Conservation (phyloP, 2,797 vertebrate species). For the Nothura maculosa region DNA sequence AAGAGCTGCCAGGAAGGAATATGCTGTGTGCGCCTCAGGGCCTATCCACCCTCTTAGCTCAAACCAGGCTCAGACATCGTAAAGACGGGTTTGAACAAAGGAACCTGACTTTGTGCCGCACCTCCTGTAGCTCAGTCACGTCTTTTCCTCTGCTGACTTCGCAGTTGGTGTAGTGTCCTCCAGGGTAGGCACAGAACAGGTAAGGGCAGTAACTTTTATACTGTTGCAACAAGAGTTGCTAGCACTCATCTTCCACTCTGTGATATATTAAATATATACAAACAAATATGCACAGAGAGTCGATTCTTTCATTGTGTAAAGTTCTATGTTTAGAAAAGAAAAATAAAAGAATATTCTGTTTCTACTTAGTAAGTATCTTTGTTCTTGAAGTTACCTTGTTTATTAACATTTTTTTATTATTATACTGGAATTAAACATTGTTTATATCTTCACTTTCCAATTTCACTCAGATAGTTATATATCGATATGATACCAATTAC, state of each 20-base stretch:
- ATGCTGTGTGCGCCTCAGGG: not conserved
- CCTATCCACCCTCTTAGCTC: accelerated
- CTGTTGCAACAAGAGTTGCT: not conserved
- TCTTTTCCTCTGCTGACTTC: accelerated
- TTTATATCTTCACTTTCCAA: not conserved
- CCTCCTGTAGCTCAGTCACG: not conserved
- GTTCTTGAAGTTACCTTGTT: not conserved
- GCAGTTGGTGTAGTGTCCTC: not conserved
- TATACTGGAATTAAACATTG: not conserved
- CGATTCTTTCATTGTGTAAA: not conserved
- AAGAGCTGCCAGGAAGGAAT: not conserved
- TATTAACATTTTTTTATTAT: not conserved
- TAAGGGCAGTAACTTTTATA: not conserved
- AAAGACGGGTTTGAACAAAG: not conserved
- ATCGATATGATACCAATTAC: not conserved
- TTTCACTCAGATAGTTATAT: not conserved
- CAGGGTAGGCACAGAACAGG: not conserved
- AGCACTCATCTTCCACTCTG: not conserved
- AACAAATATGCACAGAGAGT: not conserved
- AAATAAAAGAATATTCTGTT: not conserved
- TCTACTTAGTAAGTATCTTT: not conserved
- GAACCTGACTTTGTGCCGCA: not conserved
- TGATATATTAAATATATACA: conserved; percentile 30
- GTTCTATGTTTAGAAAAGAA: not conserved
- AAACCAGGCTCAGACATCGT: accelerated